Evolutionary conservation across 2,797 vertebrate genomes (phyloP), one percentile per base, ranked within the genome.

Genomic region (Capromys pilorides): DNA sequence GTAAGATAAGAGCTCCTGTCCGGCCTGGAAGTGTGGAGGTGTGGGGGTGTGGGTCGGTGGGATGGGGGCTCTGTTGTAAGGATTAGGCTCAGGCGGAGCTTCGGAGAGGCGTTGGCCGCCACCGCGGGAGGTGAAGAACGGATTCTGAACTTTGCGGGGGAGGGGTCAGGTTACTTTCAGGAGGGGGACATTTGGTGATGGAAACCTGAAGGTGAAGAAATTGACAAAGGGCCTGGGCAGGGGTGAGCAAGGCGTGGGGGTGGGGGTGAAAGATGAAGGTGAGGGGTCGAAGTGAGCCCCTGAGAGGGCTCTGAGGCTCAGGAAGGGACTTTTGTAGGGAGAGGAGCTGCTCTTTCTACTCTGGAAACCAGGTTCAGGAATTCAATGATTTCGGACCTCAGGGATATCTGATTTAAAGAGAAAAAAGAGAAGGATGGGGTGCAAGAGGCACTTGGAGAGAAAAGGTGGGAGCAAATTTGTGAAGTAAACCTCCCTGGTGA

Each of bases 1-100:
- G 99, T 99, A 98, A 98, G 99, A 95, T 99, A 98, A 98, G 99
- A 95, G 91, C 78, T 41, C 51, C 9, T 54, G 67, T 73, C 10
- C 13, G 57, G 59, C 31, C n/a, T 61, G 89, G 61, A 1, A 31
- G 18, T 5, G 36, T 0, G 28, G 9, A n/a, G n/a, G n/a, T n/a
- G n/a, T n/a, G n/a, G 61, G 2, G 36, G 18, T 5, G 36, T 0
- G 28, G 9, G 24, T 33, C 5, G 81, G 41, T 22, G 86, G 71
- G 73, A 11, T 13, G 26, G 11, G 14, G 66, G 26, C 59, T 0
- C 45, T 2, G 61, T 2, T 8, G 69, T 22, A 18, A 79, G 77
- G 84, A 87, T 59, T 0, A 39, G 80, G 71, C 59, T 67, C 61
- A 1, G 94, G 78, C 91, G 54, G 84, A 61, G 67, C 89, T 59